Base-by-base conservation (phyloP, 2,888 invertebrate species). In the Euzophera pinguis region DNA sequence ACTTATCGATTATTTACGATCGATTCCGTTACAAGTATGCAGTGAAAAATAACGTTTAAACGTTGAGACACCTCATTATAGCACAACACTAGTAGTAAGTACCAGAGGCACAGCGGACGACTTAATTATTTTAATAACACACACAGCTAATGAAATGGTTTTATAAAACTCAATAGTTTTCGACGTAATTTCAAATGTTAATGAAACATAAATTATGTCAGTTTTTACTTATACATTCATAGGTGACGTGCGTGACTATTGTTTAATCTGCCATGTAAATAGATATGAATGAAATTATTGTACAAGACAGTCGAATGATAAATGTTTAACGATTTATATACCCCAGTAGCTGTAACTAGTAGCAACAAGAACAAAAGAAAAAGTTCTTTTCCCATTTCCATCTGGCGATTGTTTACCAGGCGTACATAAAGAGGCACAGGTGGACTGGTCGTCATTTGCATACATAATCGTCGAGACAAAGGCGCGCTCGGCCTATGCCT, bases 401-500 rank as follows among this genome's bases (percentile, higher is more conserved):
- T 77, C 73, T 68, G 67, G 75, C 76, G 71, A 76, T 77, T 80
- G 78, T 81, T 75, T 81, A 83, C 84, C 75, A 83, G 81, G 78
- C 67, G 64, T 63, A 70, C 80, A 85, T 83, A 79, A 76, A 70
- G 62, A 70, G 78, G 72, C 80, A 81, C 86, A 87, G 87, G 81
- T 83, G 81, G 78, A 75, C 69, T 56, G 60, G 60, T 61, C 64
- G 64, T 67, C 74, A 78, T 79, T 78, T 74, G 70, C 78, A 79
- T 89, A 84, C 82, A 71, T 85, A 84, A 84, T 83, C 77, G 80
- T 69, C 68, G 81, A 81, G 78, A 88, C 88, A 88, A 86, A 84
- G 80, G 75, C 73, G 69, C 69, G 69, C 71, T 70, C 69, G 73
- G 74, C 71, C 73, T 71, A 67, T 65, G 72, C 70, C 58, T 60